Evolutionary conservation across 1,140 invertebrate genomes (phyloP).

Genomic region (Drosophila pachea): DNA sequence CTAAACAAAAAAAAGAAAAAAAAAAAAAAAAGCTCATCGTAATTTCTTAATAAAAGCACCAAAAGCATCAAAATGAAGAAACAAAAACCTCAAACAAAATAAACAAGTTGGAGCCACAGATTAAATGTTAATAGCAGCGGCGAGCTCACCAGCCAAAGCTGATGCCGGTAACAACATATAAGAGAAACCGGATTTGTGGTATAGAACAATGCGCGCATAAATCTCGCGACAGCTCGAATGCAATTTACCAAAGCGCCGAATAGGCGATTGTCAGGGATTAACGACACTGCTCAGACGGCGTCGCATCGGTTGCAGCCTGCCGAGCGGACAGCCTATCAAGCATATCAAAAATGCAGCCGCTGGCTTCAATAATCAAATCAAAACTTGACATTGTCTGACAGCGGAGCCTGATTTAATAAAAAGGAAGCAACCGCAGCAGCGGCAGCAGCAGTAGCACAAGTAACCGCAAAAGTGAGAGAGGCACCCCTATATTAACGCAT

Average conservation of each 20-base stretch:
- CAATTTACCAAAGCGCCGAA: slow-evolving; percentile 58
- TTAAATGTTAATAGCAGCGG: slow-evolving; percentile 71
- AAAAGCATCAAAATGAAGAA: slow-evolving; percentile 40
- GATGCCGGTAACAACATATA: slow-evolving; percentile 21
- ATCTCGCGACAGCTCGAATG: slow-evolving; percentile 69
- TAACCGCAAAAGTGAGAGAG: slow-evolving; percentile 43
- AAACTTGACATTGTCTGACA: slow-evolving; percentile 70
- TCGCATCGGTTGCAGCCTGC: background rate
- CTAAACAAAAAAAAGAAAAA: no score
- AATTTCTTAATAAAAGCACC: slow-evolving; percentile 74
- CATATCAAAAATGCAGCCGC: slow-evolving; percentile 35
- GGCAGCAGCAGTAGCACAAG: slow-evolving; percentile 31
- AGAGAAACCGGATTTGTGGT: slow-evolving; percentile 71
- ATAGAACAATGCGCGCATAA: slow-evolving; percentile 73
- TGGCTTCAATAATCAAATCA: slow-evolving; percentile 61
- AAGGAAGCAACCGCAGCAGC: slow-evolving; percentile 56
- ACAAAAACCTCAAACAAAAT: slow-evolving; percentile 25
- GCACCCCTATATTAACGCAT: slow-evolving; percentile 45
- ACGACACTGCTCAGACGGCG: slow-evolving; percentile 7
- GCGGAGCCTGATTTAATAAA: slow-evolving; percentile 33
- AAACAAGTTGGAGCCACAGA: slow-evolving; percentile 60
- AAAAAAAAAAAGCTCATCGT: slow-evolving; percentile 39
- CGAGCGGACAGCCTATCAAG: slow-evolving; percentile 10
- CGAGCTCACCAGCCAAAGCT: slow-evolving; percentile 26
- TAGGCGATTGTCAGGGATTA: slow-evolving; percentile 70